Conservation (phyloP, 1,140 invertebrate genomes). For the Polyergus mexicanus region DNA sequence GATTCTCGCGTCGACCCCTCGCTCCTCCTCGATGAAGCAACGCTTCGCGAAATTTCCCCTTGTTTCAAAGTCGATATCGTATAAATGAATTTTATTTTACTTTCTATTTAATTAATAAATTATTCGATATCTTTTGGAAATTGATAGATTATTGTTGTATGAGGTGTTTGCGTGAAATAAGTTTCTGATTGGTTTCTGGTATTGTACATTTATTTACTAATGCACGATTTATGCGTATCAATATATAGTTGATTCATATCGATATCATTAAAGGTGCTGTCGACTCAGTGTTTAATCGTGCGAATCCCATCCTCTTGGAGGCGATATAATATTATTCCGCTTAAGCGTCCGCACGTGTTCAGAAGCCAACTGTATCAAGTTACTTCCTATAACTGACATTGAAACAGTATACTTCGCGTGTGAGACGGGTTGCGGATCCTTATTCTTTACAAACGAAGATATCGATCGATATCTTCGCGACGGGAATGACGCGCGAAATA, state of each 20-base stretch:
- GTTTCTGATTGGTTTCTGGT: no score
- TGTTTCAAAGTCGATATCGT: background rate
- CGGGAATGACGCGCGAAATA: background rate
- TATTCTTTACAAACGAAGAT: conserved; percentile 4
- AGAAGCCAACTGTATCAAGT: conserved; percentile 77
- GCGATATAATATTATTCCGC: conserved; percentile 44
- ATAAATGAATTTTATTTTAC: background rate
- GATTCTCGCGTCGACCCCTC: conserved; percentile 50
- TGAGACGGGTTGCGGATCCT: conserved; percentile 62
- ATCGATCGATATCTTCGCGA: background rate
- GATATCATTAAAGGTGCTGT: background rate
- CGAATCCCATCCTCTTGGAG: conserved; percentile 17
- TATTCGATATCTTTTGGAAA: background rate
- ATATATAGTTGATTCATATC: conserved; percentile 9
- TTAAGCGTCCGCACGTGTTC: conserved; percentile 78
- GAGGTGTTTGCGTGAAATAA: background rate
- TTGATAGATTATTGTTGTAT: background rate
- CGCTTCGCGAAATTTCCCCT: background rate
- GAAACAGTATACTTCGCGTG: conserved; percentile 66
- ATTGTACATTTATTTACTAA: background rate
- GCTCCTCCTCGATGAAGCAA: background rate
- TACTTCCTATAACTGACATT: conserved; percentile 72
- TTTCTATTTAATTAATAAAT: background rate
- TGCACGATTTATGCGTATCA: background rate
- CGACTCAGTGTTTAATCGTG: conserved; percentile 15